These are phyloP conservation scores for Turritopsis dohrnii DNA, from an alignment of 30 jellyfish, hydroid and myxozoan genomes.

Conservation along the genomic window DNA sequence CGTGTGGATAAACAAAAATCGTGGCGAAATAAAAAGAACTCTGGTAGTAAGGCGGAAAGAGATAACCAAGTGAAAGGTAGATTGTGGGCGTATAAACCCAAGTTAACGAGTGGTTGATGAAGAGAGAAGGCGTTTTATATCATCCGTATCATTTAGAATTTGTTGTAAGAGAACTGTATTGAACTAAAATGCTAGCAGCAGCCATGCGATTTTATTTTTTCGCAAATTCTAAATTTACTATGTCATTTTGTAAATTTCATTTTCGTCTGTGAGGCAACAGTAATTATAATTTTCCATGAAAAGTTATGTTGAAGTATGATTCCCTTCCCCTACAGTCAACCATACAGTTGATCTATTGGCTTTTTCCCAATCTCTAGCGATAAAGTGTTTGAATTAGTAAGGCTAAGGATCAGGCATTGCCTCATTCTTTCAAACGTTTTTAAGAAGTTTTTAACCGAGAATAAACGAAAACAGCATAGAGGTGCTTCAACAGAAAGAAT, in stretches of 20 bases:
- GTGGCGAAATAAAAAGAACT: background rate
- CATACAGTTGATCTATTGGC: too few relatives aligned
- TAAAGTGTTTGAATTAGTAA: too few relatives aligned
- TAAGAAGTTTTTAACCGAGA: too few relatives aligned
- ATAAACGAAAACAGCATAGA: too few relatives aligned
- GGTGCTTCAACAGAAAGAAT: too few relatives aligned
- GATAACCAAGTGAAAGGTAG: background rate
- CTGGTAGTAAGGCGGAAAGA: slow-evolving; percentile 10
- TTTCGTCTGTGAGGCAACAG: background rate
- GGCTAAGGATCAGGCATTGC: too few relatives aligned
- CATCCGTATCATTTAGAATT: background rate
- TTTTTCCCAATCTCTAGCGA: too few relatives aligned
- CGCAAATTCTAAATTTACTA: too few relatives aligned
- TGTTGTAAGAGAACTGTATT: too few relatives aligned
- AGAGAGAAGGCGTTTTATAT: background rate
- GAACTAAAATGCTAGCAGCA: too few relatives aligned
- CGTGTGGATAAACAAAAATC: slow-evolving; percentile 26
- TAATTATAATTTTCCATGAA: background rate
- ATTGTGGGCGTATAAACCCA: background rate
- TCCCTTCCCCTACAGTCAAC: background rate
- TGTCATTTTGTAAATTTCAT: background rate
- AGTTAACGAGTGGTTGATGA: background rate
- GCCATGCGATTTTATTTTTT: too few relatives aligned
- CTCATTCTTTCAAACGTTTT: too few relatives aligned
- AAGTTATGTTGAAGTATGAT: background rate